Evolutionary conservation across 1,140 invertebrate genomes (phyloP), one percentile per base, ranked within the genome.

Genomic region (Papilio xuthus): DNA sequence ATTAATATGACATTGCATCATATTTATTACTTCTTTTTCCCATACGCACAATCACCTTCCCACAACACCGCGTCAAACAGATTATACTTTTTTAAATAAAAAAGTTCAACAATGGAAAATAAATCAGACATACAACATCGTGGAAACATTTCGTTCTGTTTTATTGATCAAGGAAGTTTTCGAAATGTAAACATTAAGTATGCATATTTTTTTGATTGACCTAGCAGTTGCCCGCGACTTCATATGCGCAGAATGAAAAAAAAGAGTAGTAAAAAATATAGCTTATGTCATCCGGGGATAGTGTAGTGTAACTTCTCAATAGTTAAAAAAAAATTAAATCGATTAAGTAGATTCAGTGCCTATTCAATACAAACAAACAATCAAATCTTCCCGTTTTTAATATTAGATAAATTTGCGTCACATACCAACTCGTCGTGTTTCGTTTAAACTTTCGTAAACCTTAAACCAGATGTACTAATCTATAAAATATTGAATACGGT

Each of bases 131-230:
- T 70, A 70, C 28, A 69, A 71, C 23, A 42, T 71, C 41, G 42
- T 73, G 71, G 3, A 41, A 72, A 42, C 20, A 32, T 26, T 67
- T 44, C 44, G 41, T 41, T 23, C n/a, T 44, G 70, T 72, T 72
- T 72, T 72, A 72, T 71, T 71, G 69, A 72, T 72, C 20, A 42
- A 41, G 70, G 70, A 72, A 72, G 41, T 44, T 72, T 72, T 72
- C 70, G 70, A 44, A 18, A 72, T 72, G 42, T 41, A 18, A 26
- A 32, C 10, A 32, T 32, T 67, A 32, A 26, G 23, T 67, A 28
- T 12, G 23, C 26, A 28, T 32, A 56, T 32, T 28, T 32, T 13
- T 67, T 1, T 28, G 13, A 23, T 53, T 20, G 2, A 9, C 4
- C 32, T 6, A 37, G 32, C 32, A 37, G 32, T 37, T 37, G 32